Evolutionary conservation across 2,113 vertebrate genomes (phyloP).

Genomic region (Labeo catla): DNA sequence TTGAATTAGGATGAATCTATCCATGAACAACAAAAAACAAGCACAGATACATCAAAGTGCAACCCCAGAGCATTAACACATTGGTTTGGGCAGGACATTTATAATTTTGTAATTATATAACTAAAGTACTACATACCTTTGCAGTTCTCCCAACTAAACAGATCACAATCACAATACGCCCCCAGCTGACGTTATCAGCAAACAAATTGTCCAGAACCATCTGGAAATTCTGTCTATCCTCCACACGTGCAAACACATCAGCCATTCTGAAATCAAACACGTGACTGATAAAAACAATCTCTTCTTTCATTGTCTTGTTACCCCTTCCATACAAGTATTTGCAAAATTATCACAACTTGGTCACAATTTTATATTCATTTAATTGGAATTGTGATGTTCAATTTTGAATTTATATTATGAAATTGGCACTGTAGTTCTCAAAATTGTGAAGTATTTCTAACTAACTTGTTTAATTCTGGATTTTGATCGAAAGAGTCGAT

Average conservation of each 20-base stretch:
- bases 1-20: conserved; percentile 19
- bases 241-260: background rate
- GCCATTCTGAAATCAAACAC: too few relatives aligned
- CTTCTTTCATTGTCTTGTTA: too few relatives aligned
- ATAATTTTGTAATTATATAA: too few relatives aligned
- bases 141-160: conserved; percentile 49
- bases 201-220: conserved; percentile 44
- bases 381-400: too few relatives aligned
- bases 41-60: background rate
- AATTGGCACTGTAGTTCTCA: too few relatives aligned
- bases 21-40: background rate
- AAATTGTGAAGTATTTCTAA: background rate
- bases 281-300: too few relatives aligned
- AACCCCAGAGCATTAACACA: background rate
- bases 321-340: too few relatives aligned
- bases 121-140: conserved; percentile 34
- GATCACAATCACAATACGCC: conserved; percentile 48
- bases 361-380: too few relatives aligned
- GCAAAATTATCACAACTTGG: too few relatives aligned
- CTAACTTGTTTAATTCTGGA: conserved; percentile 18
- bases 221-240: conserved; percentile 24
- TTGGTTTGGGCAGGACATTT: background rate
- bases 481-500: conserved; percentile 24
- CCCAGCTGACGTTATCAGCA: conserved; percentile 48
- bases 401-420: too few relatives aligned